Evolutionary conservation across 2,113 vertebrate species (phyloP), one percentile per base, ranked within the genome.

Genomic region (Actenoides hombroni): DNA sequence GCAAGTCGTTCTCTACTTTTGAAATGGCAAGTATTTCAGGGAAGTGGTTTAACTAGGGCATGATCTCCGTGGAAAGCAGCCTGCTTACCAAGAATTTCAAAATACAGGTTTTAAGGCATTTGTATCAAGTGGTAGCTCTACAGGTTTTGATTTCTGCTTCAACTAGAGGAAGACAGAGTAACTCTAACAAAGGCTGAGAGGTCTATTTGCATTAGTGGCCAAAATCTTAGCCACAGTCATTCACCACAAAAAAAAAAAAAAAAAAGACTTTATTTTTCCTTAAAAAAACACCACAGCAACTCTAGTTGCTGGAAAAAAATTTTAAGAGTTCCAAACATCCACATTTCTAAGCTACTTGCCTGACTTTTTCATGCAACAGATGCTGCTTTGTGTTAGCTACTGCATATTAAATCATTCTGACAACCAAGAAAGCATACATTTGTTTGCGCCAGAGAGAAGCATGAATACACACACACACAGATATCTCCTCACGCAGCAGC

Each of bases 391-490:
- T 91, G 88, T 93, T 92, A 95, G 97, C 95, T 91, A 76, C 83
- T 64, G 93, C 88, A 76, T 91, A 93, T 96, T 97, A 97, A 97
- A 97, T 97, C 97, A 97, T 95, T 91, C 92, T 96, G 97, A 97
- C 97, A 97, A 96, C 89, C 95, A 96, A 96, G 96, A 94, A 94
- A 95, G 94, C 94, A 96, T 84, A 95, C 95, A 97, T 97, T 97
- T 96, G 90, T 91, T 86, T 95, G 92, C 5, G 67, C 17, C 10
- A 31, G 48, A 85, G 92, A 93, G 89, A 77, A 86, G 87, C 92
- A 94, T 94, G 97, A 96, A 94, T 78, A 97, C 95, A 96, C 95
- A 94, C 91, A 96, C 92, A 92, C 65, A 95, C 0, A 83, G 56
- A 49, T 89, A 95, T 95, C 86, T 91, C 89, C 93, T 95, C 96